Conservation (phyloP, 2,888 invertebrate genomes). For the Sminthurides aquaticus region DNA sequence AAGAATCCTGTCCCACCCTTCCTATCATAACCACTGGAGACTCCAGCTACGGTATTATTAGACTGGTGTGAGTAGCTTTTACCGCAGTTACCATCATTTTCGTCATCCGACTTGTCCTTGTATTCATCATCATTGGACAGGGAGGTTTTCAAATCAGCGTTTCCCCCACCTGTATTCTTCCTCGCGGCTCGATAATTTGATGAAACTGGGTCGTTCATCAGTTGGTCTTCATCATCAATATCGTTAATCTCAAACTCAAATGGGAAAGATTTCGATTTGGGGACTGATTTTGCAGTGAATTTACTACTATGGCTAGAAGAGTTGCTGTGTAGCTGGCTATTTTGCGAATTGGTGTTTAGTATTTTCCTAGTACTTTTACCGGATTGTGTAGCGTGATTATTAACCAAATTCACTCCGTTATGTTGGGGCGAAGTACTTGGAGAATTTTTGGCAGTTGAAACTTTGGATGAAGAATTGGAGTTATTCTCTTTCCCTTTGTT, state of each 20-base stretch:
- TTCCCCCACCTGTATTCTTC: neutral
- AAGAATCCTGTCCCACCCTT: slow-evolving; percentile 11
- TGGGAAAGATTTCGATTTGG: slow-evolving; percentile 16
- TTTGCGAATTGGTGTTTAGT: slow-evolving; percentile 10
- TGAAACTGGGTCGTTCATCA: neutral
- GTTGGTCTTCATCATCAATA: slow-evolving; percentile 25
- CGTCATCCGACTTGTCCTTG: neutral
- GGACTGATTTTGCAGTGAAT: neutral
- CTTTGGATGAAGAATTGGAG: slow-evolving; percentile 19
- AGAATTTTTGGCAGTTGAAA: slow-evolving; percentile 27
- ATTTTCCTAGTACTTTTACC: slow-evolving; percentile 13
- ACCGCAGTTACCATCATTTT: neutral
- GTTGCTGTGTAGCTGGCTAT: neutral
- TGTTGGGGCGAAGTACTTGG: slow-evolving; percentile 30
- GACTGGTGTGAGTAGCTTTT: neutral
- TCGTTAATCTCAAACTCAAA: slow-evolving; percentile 33
- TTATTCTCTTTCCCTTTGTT: slow-evolving; percentile 34
- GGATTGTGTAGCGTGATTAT: neutral
- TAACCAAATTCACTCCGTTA: neutral
- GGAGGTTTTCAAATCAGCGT: neutral
- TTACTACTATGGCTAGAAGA: neutral
- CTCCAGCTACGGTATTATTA: neutral
- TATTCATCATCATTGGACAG: neutral
- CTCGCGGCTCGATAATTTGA: neutral
- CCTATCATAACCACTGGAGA: neutral